These are phyloP conservation scores for Argopecten irradians DNA, from an alignment of 1,140 invertebrate species.

Conservation along the genomic window DNA sequence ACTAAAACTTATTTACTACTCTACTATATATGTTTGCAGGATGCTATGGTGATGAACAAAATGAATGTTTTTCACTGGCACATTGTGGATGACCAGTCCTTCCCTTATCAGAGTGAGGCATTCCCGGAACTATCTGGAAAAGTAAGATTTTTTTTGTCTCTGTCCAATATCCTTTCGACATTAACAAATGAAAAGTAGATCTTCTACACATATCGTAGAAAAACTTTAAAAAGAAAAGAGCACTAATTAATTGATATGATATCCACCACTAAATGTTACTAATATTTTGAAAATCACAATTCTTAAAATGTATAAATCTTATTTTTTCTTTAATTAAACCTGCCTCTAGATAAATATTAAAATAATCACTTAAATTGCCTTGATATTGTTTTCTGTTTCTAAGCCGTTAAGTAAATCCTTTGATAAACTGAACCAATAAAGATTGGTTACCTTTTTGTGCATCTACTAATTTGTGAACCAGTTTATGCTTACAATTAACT, in stretches of 20 bases:
- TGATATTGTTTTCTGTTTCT: no score
- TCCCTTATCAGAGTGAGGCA: slow-evolving; percentile 78
- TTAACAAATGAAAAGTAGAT: neutral
- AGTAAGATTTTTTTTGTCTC: slow-evolving; percentile 47
- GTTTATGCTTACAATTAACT: no score
- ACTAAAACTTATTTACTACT: neutral
- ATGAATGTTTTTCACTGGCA: slow-evolving; percentile 81
- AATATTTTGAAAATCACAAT: no score
- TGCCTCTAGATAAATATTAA: no score
- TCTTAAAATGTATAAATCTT: no score
- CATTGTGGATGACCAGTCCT: slow-evolving; percentile 81
- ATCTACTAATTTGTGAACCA: no score
- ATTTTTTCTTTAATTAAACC: no score
- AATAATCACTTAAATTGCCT: no score
- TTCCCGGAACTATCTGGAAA: slow-evolving; percentile 77
- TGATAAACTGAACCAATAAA: no score
- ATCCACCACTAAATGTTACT: no score
- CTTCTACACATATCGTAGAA: neutral
- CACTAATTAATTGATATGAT: neutral
- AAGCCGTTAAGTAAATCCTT: no score
- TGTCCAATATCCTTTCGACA: neutral
- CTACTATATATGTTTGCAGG: slow-evolving; percentile 51
- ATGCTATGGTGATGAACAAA: slow-evolving; percentile 68
- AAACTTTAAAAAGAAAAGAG: neutral
- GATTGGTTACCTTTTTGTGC: no score